Conservation (phyloP, 2,797 vertebrate genomes). For the Eulemur coronatus region DNA sequence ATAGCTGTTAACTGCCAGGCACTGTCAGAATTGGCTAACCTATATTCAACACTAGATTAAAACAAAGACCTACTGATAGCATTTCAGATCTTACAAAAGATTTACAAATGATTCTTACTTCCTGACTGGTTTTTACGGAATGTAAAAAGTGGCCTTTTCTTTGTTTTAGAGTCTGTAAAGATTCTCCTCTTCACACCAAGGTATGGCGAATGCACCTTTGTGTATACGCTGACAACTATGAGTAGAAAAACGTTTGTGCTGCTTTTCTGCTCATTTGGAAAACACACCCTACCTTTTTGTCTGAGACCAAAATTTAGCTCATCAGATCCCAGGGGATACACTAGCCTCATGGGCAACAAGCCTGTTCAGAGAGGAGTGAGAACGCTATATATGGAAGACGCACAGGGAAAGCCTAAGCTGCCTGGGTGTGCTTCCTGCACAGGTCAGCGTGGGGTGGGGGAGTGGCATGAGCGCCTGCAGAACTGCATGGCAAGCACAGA, state of each 20-base stretch:
- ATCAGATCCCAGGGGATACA: neutral
- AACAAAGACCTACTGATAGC: neutral
- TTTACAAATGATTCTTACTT: neutral
- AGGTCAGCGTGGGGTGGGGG: too few relatives aligned
- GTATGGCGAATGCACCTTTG: neutral
- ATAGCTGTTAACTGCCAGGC: neutral
- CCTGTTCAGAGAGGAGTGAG: neutral
- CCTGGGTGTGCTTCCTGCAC: neutral
- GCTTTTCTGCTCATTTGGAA: neutral
- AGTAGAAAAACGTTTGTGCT: neutral
- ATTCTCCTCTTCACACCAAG: neutral
- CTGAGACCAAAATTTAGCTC: neutral
- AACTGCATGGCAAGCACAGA: neutral
- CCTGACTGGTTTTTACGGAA: neutral
- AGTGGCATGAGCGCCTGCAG: fast-evolving
- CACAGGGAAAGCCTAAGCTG: neutral
- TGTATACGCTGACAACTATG: neutral
- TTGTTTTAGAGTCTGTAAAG: neutral
- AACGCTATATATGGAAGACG: too few relatives aligned
- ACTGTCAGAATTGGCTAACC: neutral
- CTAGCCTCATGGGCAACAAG: neutral
- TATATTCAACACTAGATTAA: neutral
- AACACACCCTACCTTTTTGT: neutral
- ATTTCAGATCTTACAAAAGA: slow-evolving; percentile 32
- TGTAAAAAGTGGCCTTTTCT: neutral